phyloP scores from a whole-genome alignment of 2,797 vertebrate genomes.

The Chlorospingus semifuscus region DNA sequence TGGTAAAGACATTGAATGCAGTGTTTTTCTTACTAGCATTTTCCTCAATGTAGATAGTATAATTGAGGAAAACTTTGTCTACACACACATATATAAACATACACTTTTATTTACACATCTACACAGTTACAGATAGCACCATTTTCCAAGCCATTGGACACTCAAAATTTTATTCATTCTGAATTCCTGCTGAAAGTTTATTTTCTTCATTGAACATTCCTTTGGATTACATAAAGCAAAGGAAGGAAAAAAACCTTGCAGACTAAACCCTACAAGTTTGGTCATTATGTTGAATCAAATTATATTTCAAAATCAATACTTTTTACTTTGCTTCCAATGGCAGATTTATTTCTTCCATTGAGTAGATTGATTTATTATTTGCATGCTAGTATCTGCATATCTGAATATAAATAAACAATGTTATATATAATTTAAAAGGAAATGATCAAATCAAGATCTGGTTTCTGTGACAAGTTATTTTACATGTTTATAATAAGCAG shows the following conservation, averaged over 20 bases:
- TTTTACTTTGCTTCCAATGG: background rate
- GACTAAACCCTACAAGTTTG: background rate
- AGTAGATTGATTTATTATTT: background rate
- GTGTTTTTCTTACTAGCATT: background rate
- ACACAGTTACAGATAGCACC: rapidly evolving
- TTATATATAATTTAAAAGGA: background rate
- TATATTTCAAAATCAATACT: background rate
- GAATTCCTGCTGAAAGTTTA: background rate
- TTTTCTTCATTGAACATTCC: background rate
- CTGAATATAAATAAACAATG: background rate
- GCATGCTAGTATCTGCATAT: background rate
- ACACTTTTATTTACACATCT: background rate
- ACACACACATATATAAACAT: rapidly evolving
- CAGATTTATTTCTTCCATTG: background rate
- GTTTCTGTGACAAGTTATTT: background rate
- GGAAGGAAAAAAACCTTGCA: background rate
- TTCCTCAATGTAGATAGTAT: background rate
- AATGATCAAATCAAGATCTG: background rate
- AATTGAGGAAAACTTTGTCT: background rate
- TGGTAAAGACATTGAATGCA: rapidly evolving
- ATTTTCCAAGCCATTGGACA: background rate
- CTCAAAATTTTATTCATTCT: background rate
- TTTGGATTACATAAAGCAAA: background rate
- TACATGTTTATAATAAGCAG: background rate
- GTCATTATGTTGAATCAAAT: background rate